A percentile compares a stretch with the other conserved stretches of the same genome.
phyloP scores from a whole-genome alignment of 2,113 vertebrate genomes.

The Dryoscopus gambensis region DNA sequence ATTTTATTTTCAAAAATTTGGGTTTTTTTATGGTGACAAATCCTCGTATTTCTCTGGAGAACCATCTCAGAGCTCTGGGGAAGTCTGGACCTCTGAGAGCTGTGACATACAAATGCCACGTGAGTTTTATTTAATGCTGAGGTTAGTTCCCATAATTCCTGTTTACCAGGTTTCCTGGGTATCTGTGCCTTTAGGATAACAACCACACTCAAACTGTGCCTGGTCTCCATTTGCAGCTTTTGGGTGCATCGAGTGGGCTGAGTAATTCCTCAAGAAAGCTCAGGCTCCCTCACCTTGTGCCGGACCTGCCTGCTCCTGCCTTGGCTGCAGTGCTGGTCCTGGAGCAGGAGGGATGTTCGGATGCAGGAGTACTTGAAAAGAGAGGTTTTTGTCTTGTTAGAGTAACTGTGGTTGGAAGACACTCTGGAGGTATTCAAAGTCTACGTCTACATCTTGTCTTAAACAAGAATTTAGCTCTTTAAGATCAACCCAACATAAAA shows the following conservation, averaged over 20 bases:
- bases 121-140: neutral
- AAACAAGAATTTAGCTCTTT: neutral
- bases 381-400: neutral
- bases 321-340: neutral
- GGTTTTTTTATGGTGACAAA: neutral
- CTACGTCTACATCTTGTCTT: neutral
- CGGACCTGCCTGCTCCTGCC: neutral
- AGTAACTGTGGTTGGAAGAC: neutral
- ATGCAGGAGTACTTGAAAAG: neutral
- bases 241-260: neutral
- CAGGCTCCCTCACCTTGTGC: neutral
- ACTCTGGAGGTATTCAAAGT: neutral
- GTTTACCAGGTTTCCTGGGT: neutral
- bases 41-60: neutral
- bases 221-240: neutral
- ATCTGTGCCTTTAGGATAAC: neutral
- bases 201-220: accelerated
- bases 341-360: neutral
- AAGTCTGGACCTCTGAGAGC: neutral
- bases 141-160: neutral
- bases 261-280: neutral
- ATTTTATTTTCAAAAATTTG: neutral
- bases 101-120: neutral
- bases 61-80: neutral
- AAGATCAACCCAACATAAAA: accelerated